Evolutionary conservation across 2,113 vertebrate species (phyloP).

Genomic region (Psilopsiagon aymara): DNA sequence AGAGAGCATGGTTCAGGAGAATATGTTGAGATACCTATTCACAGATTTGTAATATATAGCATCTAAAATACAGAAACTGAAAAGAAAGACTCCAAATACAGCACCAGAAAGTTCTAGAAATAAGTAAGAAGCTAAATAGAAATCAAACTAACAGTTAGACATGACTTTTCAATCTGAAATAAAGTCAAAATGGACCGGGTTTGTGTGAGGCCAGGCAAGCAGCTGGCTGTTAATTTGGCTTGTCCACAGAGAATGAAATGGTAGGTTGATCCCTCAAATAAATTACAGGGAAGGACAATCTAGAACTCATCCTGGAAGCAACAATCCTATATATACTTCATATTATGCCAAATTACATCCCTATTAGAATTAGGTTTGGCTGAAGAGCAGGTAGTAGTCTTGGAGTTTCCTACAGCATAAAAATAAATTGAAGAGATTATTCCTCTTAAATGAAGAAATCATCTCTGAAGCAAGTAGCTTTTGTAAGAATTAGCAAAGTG

Average conservation of each 20-base stretch:
- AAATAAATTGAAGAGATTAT: not conserved
- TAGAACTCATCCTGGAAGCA: slow-evolving; percentile 49
- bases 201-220: not conserved
- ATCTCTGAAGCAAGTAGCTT: not conserved
- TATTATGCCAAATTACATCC: slow-evolving; percentile 47
- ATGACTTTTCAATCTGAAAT: slow-evolving; percentile 12
- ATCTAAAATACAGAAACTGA: not conserved
- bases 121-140: slow-evolving; percentile 5
- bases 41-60: not conserved
- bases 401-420: not conserved
- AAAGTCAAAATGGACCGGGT: slow-evolving; percentile 1
- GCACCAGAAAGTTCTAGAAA: not conserved
- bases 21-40: not conserved
- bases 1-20: not conserved
- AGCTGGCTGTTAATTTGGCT: not conserved
- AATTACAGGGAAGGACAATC: slow-evolving; percentile 39
- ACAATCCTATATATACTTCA: slow-evolving; percentile 6
- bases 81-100: not conserved
- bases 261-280: slow-evolving; percentile 24
- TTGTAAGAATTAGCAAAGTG: not conserved
- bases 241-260: slow-evolving; percentile 15
- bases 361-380: slow-evolving; percentile 52
- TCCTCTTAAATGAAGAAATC: not conserved
- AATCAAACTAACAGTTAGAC: not conserved
- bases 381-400: slow-evolving; percentile 20